Conservation (phyloP, 2,797 vertebrate genomes). For the Sarcoramphus papa region DNA sequence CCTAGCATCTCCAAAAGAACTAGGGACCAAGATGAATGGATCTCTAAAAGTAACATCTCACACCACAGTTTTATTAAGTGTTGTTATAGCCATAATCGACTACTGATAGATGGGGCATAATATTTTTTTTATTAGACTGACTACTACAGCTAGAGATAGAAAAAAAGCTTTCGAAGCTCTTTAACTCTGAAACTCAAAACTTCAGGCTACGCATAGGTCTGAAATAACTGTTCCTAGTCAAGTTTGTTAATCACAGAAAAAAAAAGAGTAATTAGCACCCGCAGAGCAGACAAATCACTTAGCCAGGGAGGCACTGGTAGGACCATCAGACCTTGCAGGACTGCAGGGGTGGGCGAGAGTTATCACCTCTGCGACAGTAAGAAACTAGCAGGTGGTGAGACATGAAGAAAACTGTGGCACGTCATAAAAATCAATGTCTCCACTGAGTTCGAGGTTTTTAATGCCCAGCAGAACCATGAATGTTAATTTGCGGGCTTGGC, state of each 20-base stretch:
- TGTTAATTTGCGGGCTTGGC: not conserved
- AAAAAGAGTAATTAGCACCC: not conserved
- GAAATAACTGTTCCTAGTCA: not conserved
- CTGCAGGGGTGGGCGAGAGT: not conserved
- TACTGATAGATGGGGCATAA: not conserved
- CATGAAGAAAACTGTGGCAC: rapidly evolving
- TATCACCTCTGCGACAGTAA: not conserved
- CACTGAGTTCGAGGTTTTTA: not conserved
- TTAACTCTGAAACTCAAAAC: not conserved
- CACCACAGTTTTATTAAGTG: not conserved
- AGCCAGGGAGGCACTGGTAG: not conserved
- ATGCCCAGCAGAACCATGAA: not conserved
- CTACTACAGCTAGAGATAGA: not conserved
- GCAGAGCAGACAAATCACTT: not conserved
- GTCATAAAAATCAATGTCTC: not conserved
- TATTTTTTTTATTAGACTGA: not conserved
- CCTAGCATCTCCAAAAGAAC: not conserved
- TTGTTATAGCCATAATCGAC: not conserved
- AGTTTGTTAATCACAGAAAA: not conserved
- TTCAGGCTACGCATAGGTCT: rapidly evolving
- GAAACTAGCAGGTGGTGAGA: not conserved
- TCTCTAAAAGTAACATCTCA: not conserved
- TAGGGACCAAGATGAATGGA: not conserved
- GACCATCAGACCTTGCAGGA: not conserved
- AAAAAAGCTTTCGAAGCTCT: not conserved